Conservation (phyloP, 2,113 vertebrate species). For the Sylvietta virens region DNA sequence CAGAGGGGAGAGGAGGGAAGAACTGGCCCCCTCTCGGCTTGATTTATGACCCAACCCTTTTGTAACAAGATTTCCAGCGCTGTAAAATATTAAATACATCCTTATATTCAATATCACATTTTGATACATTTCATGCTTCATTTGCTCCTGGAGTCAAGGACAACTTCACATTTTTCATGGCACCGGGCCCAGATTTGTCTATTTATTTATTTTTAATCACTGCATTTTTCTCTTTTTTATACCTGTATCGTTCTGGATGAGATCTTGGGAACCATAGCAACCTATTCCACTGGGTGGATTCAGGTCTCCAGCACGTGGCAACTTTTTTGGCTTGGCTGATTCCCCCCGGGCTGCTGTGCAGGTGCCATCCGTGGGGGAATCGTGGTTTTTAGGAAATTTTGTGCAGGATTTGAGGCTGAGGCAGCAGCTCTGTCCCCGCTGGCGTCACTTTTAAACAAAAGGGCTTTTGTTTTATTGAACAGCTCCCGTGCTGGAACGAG, state of each 20-base stretch:
- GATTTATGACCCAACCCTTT: slow-evolving; percentile 67
- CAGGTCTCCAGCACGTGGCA: not conserved
- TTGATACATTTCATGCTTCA: slow-evolving; percentile 77
- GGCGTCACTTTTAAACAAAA: not conserved
- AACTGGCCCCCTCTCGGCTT: not conserved
- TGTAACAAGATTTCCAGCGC: slow-evolving; percentile 59
- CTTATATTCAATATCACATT: slow-evolving; percentile 73
- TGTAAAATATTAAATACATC: slow-evolving; percentile 75
- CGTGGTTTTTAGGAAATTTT: accelerated
- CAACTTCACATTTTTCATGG: slow-evolving; percentile 72
- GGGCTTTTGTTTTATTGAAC: not conserved
- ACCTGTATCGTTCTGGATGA: slow-evolving; percentile 25
- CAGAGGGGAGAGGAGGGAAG: not conserved
- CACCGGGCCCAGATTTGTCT: slow-evolving; percentile 66
- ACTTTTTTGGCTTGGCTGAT: not conserved
- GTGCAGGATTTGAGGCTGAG: not conserved
- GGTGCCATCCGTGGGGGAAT: not conserved
- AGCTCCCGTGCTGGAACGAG: not conserved
- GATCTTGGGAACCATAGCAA: slow-evolving; percentile 57
- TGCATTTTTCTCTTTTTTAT: not conserved
- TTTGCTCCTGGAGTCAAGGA: slow-evolving; percentile 73
- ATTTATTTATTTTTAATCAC: slow-evolving; percentile 53
- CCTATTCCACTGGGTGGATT: not conserved
- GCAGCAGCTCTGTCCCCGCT: not conserved
- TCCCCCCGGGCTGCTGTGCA: not conserved